Evolutionary conservation across 2,888 invertebrate genomes (phyloP).

Genomic region (Dasypogon diadema): DNA sequence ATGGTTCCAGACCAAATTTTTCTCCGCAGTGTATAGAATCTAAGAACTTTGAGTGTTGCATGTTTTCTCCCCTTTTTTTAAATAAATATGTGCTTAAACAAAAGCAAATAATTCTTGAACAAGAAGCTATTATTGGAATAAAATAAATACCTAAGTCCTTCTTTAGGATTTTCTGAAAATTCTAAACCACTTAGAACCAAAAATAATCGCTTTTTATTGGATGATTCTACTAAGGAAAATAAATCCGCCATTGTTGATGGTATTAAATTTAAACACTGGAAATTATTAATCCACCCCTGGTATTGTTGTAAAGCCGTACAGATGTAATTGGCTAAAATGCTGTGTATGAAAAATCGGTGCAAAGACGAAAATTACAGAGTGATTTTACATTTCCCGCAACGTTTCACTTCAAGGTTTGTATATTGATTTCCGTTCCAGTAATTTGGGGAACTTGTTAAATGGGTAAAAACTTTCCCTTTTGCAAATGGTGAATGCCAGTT

Average conservation of each 20-base stretch:
- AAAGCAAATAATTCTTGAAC: too few relatives aligned
- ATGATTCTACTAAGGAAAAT: not conserved
- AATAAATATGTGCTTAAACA: too few relatives aligned
- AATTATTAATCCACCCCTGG: constrained; percentile 23
- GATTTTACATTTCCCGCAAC: constrained; percentile 9
- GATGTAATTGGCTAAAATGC: constrained; percentile 11
- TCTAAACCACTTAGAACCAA: too few relatives aligned
- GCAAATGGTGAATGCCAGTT: constrained; percentile 17
- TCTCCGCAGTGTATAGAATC: too few relatives aligned
- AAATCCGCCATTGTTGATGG: not conserved
- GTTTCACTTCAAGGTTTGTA: constrained; percentile 21
- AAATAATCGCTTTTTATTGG: too few relatives aligned
- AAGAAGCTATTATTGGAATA: too few relatives aligned
- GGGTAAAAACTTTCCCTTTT: constrained; percentile 10
- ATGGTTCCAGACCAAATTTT: too few relatives aligned
- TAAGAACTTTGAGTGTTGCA: too few relatives aligned
- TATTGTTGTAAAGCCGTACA: constrained; percentile 10
- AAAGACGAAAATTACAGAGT: not conserved
- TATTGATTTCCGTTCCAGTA: constrained; percentile 34
- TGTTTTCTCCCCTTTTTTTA: too few relatives aligned
- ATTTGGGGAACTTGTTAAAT: constrained; percentile 32
- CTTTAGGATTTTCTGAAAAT: too few relatives aligned
- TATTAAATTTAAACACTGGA: constrained; percentile 11
- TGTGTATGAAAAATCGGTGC: not conserved
- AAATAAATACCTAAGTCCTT: too few relatives aligned